These are phyloP conservation scores for Ormyrus pomaceus DNA, from an alignment of 2,888 invertebrate genomes.

Conservation along the genomic window DNA sequence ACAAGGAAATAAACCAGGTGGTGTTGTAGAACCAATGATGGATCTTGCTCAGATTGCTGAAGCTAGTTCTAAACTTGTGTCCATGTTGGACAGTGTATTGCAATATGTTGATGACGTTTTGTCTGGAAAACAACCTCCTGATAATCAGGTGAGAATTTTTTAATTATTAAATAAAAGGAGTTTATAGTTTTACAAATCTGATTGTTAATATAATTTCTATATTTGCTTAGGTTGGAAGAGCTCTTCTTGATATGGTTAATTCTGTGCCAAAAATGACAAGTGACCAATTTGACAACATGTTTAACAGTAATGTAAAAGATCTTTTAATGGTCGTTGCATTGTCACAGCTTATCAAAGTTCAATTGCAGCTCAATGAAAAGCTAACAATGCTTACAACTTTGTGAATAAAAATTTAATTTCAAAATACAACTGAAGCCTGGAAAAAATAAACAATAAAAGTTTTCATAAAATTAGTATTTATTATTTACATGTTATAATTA, in stretches of 20 bases:
- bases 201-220: background rate
- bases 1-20: conserved; percentile 67
- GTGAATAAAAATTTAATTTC: conserved; percentile 68
- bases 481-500: conserved; percentile 44
- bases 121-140: conserved; percentile 81
- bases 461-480: conserved; percentile 50
- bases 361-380: conserved; percentile 97
- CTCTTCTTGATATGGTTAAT: conserved; percentile 92
- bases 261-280: conserved; percentile 93
- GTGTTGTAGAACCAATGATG: conserved; percentile 83
- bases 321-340: conserved; percentile 97
- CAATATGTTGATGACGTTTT: conserved; percentile 95
- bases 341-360: conserved; percentile 96
- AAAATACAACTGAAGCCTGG: conserved; percentile 23
- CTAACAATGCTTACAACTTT: conserved; percentile 88
- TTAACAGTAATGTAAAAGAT: conserved; percentile 97
- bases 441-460: conserved; percentile 34
- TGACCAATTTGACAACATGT: conserved; percentile 95
- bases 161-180: background rate
- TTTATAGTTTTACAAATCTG: background rate
- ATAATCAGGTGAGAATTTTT: conserved; percentile 81
- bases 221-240: conserved; percentile 82
- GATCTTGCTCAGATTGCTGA: conserved; percentile 90
- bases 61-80: conserved; percentile 87
- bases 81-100: conserved; percentile 86